phyloP scores from a whole-genome alignment of 2,797 vertebrate species.

The Otus scops region DNA sequence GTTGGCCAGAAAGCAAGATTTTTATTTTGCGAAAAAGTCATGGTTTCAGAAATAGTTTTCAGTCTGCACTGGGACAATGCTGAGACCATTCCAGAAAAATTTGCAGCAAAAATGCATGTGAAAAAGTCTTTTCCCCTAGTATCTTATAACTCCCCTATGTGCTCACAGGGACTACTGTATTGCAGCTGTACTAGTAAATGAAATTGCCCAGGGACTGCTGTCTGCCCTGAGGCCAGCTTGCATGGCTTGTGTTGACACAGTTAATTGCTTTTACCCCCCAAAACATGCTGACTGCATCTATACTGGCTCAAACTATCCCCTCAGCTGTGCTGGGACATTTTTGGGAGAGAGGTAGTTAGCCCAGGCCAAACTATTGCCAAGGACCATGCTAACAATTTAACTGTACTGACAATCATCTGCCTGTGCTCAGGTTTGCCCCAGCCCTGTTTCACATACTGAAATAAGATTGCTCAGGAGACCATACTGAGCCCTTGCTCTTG shows the following conservation, averaged over 20 bases:
- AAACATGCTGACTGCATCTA: slow-evolving; percentile 62
- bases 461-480: slow-evolving; percentile 31
- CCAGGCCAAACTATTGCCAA: slow-evolving; percentile 32
- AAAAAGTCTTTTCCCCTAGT: slow-evolving; percentile 24
- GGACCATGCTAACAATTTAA: slow-evolving; percentile 17
- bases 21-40: slow-evolving; percentile 9
- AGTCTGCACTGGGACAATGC: not conserved
- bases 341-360: slow-evolving; percentile 8
- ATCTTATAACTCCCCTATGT: slow-evolving; percentile 48
- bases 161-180: slow-evolving; percentile 68
- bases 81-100: slow-evolving; percentile 43
- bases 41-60: slow-evolving; percentile 40
- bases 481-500: not conserved
- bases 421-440: slow-evolving; percentile 21
- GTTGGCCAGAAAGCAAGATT: slow-evolving; percentile 18
- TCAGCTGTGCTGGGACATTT: slow-evolving; percentile 41
- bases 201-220: slow-evolving; percentile 41
- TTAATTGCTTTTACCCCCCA: slow-evolving; percentile 53
- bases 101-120: slow-evolving; percentile 31
- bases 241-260: slow-evolving; percentile 49
- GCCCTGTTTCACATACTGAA: slow-evolving; percentile 3
- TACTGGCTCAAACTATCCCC: slow-evolving; percentile 36
- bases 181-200: slow-evolving; percentile 55
- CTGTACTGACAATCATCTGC: slow-evolving; percentile 21
- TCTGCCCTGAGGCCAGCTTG: slow-evolving; percentile 11